These are phyloP conservation scores for Australoheros facetus DNA, from an alignment of 2,797 vertebrate genomes.

Conservation along the genomic window DNA sequence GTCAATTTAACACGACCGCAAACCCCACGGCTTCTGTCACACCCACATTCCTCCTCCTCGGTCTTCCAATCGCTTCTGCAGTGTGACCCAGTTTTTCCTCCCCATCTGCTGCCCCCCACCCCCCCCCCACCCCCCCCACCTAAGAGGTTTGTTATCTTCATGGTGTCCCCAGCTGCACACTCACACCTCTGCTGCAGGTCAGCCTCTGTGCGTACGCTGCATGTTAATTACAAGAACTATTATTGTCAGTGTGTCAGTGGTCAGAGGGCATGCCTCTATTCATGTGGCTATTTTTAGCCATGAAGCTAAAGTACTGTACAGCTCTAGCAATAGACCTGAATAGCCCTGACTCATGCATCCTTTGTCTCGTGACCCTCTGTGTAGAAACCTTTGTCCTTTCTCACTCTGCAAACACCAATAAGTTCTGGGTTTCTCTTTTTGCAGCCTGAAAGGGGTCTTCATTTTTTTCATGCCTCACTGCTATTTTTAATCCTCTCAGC, in stretches of 20 bases:
- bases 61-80: not conserved
- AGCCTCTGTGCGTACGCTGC: slow-evolving; percentile 12
- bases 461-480: slow-evolving; percentile 25
- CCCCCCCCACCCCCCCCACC: not conserved
- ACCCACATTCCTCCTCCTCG: not conserved
- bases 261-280: slow-evolving; percentile 58
- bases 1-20: not conserved
- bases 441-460: slow-evolving; percentile 35
- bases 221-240: slow-evolving; percentile 55
- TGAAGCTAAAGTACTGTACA: slow-evolving; percentile 64
- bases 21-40: not conserved
- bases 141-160: slow-evolving; percentile 1
- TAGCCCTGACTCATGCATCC: slow-evolving; percentile 73
- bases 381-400: slow-evolving; percentile 66
- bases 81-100: slow-evolving; percentile 37
- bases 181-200: slow-evolving; percentile 23
- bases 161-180: not conserved
- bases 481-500: slow-evolving; percentile 69
- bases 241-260: slow-evolving; percentile 57
- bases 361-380: slow-evolving; percentile 64
- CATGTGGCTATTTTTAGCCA: slow-evolving; percentile 74
- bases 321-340: slow-evolving; percentile 65
- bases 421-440: slow-evolving; percentile 66
- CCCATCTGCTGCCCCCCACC: not conserved
- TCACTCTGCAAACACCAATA: slow-evolving; percentile 50